Conservation (phyloP, 2,797 vertebrate genomes). For the Echeneis naucrates region DNA sequence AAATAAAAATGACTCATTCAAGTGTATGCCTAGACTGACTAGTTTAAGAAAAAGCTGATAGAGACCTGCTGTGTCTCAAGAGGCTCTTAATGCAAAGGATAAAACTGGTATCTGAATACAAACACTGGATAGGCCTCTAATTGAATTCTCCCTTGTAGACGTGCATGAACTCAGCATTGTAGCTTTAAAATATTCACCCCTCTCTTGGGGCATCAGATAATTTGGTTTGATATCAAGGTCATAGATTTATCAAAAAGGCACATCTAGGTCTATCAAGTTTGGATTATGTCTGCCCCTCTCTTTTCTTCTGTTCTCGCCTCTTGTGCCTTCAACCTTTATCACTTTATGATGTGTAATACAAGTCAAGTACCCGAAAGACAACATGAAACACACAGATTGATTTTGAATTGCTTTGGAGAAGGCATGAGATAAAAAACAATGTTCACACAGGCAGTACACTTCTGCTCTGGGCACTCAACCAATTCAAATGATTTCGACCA, state of each 20-base stretch:
- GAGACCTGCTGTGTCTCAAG: slow-evolving; percentile 1
- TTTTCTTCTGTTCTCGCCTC: slow-evolving; percentile 10
- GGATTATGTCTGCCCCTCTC: slow-evolving; percentile 21
- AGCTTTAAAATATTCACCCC: slow-evolving; percentile 45
- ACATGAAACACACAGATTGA: slow-evolving; percentile 32
- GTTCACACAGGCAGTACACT: slow-evolving; percentile 12
- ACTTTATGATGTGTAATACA: slow-evolving; percentile 40
- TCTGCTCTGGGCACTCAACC: slow-evolving; percentile 40
- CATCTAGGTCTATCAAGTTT: slow-evolving; percentile 36
- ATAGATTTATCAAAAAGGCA: slow-evolving; percentile 53
- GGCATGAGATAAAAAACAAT: slow-evolving; percentile 32
- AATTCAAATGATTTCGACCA: slow-evolving; percentile 44
- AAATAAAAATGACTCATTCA: not conserved
- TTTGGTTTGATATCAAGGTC: slow-evolving; percentile 47
- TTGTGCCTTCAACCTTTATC: slow-evolving; percentile 21
- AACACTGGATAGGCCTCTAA: slow-evolving; percentile 16
- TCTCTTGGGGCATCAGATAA: slow-evolving; percentile 26
- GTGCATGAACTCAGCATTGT: slow-evolving; percentile 25
- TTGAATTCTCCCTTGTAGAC: slow-evolving; percentile 24
- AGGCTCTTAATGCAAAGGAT: slow-evolving; percentile 26
- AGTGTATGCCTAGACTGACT: not conserved
- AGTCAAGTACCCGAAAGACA: slow-evolving; percentile 45
- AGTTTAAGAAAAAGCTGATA: not conserved
- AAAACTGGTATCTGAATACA: slow-evolving; percentile 28
- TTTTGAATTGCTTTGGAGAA: slow-evolving; percentile 42